phyloP scores from a whole-genome alignment of 1,140 invertebrate species.

The Druon quercuslanigerum region DNA sequence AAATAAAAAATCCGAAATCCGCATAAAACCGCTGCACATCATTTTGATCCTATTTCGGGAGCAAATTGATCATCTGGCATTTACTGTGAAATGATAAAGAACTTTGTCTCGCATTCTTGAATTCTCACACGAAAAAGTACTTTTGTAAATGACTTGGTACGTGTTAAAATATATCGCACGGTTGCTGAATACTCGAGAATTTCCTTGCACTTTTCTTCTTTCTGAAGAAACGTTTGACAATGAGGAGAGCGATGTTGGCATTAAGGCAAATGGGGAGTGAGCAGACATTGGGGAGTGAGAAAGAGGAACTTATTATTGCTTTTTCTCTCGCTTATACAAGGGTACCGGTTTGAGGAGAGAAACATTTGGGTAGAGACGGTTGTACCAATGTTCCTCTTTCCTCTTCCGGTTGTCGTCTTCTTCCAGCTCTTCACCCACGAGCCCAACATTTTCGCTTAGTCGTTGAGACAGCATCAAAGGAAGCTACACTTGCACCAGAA shows the following conservation, averaged over 20 bases:
- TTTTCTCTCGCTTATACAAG: conserved; percentile 55
- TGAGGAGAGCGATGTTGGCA: conserved; percentile 9
- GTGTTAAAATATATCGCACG: conserved; percentile 8
- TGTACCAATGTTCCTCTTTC: conserved; percentile 27
- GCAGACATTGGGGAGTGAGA: conserved; percentile 17
- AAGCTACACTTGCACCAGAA: conserved; percentile 52
- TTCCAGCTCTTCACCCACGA: not conserved
- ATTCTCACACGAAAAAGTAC: not conserved
- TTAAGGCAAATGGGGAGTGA: conserved; percentile 19
- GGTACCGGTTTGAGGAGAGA: conserved; percentile 24
- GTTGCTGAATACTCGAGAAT: not conserved
- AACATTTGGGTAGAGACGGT: conserved; percentile 52
- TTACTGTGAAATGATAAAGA: not conserved
- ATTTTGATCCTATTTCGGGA: too few relatives aligned
- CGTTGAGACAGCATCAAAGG: conserved; percentile 48
- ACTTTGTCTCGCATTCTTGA: conserved; percentile 5
- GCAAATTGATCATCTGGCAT: too few relatives aligned
- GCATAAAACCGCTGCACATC: too few relatives aligned
- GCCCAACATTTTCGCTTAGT: conserved; percentile 34
- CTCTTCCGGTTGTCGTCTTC: conserved; percentile 33
- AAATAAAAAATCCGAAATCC: too few relatives aligned
- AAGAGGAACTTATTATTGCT: conserved; percentile 52
- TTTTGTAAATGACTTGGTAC: not conserved
- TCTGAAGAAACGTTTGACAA: conserved; percentile 34
- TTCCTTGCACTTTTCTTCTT: conserved; percentile 2